Conservation (phyloP, 1,140 invertebrate species). For the Mactra quadrangularis region DNA sequence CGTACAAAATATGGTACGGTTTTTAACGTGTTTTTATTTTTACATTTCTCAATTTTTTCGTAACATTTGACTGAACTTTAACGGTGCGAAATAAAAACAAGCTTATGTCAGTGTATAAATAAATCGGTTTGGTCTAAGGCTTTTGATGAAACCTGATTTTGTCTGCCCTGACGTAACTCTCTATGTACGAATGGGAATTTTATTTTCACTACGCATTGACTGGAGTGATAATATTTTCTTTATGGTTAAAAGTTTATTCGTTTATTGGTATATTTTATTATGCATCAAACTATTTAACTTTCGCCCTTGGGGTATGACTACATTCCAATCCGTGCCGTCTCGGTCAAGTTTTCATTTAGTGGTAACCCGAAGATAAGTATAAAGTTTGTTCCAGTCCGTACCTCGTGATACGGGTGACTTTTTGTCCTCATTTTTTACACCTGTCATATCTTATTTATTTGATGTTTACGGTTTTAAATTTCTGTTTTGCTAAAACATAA, state of each 20-base stretch:
- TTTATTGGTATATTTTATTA: conserved; percentile 22
- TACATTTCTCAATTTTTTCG: no score
- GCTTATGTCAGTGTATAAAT: conserved; percentile 5
- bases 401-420: not conserved
- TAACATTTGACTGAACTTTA: not conserved
- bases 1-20: no score
- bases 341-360: not conserved
- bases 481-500: not conserved
- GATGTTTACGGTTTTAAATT: not conserved
- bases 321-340: not conserved
- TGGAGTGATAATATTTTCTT: conserved; percentile 4
- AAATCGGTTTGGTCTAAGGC: not conserved
- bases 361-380: conserved; percentile 10
- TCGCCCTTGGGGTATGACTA: not conserved
- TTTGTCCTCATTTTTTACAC: not conserved
- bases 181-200: not conserved
- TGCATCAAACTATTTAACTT: conserved; percentile 11
- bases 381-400: not conserved
- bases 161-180: not conserved
- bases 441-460: conserved; percentile 3
- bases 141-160: not conserved
- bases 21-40: no score
- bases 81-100: conserved; percentile 4
- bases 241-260: not conserved
- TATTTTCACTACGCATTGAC: not conserved